These are phyloP conservation scores for Medauroidea extradentata DNA, from an alignment of 1,140 invertebrate species.

Conservation along the genomic window DNA sequence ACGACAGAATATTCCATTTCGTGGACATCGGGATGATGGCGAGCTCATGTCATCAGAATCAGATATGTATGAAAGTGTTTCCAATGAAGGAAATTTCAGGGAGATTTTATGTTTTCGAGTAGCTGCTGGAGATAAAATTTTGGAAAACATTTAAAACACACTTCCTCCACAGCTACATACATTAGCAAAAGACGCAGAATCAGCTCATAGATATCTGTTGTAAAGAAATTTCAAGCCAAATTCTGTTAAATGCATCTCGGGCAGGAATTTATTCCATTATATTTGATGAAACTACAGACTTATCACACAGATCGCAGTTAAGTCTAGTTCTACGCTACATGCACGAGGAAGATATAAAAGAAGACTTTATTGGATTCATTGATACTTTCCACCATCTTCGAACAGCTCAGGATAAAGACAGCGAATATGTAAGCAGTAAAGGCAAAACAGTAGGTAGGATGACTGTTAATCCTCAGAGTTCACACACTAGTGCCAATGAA, in stretches of 20 bases:
- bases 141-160: slow-evolving; percentile 19
- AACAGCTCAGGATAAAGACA: neutral
- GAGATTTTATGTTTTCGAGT: slow-evolving; percentile 19
- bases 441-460: too few relatives aligned
- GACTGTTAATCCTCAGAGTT: neutral
- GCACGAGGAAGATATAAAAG: slow-evolving; percentile 13
- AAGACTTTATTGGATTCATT: slow-evolving; percentile 27
- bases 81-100: slow-evolving; percentile 26
- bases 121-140: slow-evolving; percentile 19
- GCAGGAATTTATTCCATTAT: slow-evolving; percentile 18
- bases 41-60: neutral
- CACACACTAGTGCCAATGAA: neutral
- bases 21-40: slow-evolving; percentile 20
- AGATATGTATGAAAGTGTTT: neutral
- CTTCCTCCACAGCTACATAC: slow-evolving; percentile 12
- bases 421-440: neutral
- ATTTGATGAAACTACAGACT: slow-evolving; percentile 23
- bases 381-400: neutral
- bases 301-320: slow-evolving; percentile 22
- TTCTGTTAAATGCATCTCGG: slow-evolving; percentile 13
- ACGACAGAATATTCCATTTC: slow-evolving; percentile 18
- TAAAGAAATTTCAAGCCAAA: slow-evolving; percentile 15
- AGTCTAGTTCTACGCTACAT: slow-evolving; percentile 21
- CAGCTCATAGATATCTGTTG: slow-evolving; percentile 21
- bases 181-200: slow-evolving; percentile 25